Base-by-base conservation (phyloP, 1,140 invertebrate species). In the Heterodera carotae region DNA sequence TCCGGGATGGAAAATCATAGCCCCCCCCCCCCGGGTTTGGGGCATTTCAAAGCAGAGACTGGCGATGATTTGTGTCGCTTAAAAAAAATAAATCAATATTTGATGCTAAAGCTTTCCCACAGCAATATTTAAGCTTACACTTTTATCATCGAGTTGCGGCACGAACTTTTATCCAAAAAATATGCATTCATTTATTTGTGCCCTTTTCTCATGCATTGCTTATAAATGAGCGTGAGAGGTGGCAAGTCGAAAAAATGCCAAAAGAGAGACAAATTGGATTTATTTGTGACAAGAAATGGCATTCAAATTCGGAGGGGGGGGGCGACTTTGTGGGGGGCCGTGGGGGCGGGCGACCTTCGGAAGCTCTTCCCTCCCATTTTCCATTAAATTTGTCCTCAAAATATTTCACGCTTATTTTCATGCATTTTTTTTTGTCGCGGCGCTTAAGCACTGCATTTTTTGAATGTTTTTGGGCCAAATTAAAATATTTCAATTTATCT, bases 31-130 rank as follows among this genome's bases (percentile, higher is more conserved):
- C n/a, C n/a, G n/a, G n/a, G n/a, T n/a, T n/a, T n/a, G n/a, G n/a
- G n/a, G n/a, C n/a, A n/a, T n/a, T n/a, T 4, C 36, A 5, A 39
- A 39, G 10, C 4, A 39, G 10, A 39, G 36, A 5, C 29, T 5
- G 62, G 33, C 62, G 12, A 7, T 66, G 15, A 68, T 68, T 68
- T 68, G 15, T 68, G 66, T 12, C 66, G n/a, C 39, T 68, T 34
- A 22, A n/a, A n/a, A n/a, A n/a, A n/a, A n/a, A n/a, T n/a, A n/a
- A n/a, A n/a, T n/a, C n/a, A n/a, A n/a, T n/a, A n/a, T n/a, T n/a
- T n/a, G n/a, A n/a, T n/a, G n/a, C n/a, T n/a, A n/a, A n/a, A n/a
- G n/a, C n/a, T n/a, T n/a, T n/a, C n/a, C n/a, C n/a, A n/a, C n/a
- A n/a, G n/a, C n/a, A n/a, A 34, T 66, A 7, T 66, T 66, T 66